Evolutionary conservation across 2,113 vertebrate genomes (phyloP).

Genomic region (Motacilla alba): DNA sequence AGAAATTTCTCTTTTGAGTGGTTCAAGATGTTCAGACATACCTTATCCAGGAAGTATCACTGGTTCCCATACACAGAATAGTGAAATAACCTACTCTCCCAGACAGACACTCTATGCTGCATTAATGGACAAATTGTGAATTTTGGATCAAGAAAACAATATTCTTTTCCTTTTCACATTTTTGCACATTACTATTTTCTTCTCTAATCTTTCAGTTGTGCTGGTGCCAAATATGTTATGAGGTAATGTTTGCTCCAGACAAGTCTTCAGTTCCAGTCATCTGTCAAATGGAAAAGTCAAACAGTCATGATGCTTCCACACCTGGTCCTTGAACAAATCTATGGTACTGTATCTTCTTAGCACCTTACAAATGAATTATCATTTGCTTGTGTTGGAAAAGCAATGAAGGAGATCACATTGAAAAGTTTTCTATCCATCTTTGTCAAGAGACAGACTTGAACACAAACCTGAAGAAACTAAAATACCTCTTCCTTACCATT

Average conservation of each 20-base stretch:
- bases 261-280: conserved; percentile 62
- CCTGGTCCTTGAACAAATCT: conserved; percentile 60
- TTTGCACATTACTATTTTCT: conserved; percentile 56
- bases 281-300: conserved; percentile 63
- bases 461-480: conserved; percentile 4
- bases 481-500: neutral
- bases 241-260: conserved; percentile 67
- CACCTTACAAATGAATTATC: neutral
- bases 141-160: neutral
- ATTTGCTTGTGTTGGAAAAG: conserved; percentile 8
- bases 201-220: conserved; percentile 39
- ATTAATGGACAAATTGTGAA: neutral
- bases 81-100: neutral
- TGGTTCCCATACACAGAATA: neutral
- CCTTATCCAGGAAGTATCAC: neutral
- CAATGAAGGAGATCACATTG: neutral
- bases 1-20: neutral
- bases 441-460: neutral
- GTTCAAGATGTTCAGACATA: neutral
- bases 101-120: neutral
- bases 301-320: conserved; percentile 49
- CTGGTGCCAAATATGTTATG: conserved; percentile 55
- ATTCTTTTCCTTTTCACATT: neutral
- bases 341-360: neutral
- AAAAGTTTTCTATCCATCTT: conserved; percentile 1